These are phyloP conservation scores for Allenopithecus nigroviridis DNA, from an alignment of 2,797 vertebrate genomes.

Conservation along the genomic window DNA sequence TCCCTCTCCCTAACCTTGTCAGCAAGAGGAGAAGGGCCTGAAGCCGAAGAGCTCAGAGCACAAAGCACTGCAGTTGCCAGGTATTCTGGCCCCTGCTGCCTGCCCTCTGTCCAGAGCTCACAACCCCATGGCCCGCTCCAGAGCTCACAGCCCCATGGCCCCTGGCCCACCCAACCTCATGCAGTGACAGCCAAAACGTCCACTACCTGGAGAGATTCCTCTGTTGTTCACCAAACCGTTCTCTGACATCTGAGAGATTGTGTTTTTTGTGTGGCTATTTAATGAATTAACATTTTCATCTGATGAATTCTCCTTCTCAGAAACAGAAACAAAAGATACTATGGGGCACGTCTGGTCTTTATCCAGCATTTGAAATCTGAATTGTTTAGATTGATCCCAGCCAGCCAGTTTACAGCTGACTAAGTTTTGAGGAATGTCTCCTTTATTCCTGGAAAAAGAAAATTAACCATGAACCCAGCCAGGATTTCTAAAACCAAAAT, in stretches of 20 bases:
- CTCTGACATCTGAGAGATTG: neutral
- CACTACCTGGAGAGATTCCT: conserved; percentile 73
- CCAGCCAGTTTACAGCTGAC: conserved; percentile 91
- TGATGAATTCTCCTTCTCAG: conserved; percentile 11
- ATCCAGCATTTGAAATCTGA: conserved; percentile 80
- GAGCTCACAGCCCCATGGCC: rapidly evolving
- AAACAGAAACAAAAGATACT: neutral
- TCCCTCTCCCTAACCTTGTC: neutral
- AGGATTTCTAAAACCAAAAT: neutral
- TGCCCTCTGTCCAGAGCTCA: rapidly evolving
- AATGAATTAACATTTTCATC: neutral
- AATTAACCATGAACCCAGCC: neutral
- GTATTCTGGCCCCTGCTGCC: too few species aligned
- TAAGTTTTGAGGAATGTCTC: conserved; percentile 86
- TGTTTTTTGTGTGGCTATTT: neutral
- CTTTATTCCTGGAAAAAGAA: conserved; percentile 89
- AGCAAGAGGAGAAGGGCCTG: neutral
- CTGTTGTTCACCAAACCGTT: neutral
- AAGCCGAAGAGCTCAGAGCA: neutral
- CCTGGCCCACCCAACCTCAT: rapidly evolving
- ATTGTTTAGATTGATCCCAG: conserved; percentile 93
- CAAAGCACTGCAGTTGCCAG: rapidly evolving
- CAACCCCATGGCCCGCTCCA: too few species aligned
- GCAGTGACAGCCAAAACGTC: rapidly evolving
- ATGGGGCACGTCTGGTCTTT: neutral